phyloP scores from a whole-genome alignment of 2,113 vertebrate genomes.

The Dasyprocta punctata region DNA sequence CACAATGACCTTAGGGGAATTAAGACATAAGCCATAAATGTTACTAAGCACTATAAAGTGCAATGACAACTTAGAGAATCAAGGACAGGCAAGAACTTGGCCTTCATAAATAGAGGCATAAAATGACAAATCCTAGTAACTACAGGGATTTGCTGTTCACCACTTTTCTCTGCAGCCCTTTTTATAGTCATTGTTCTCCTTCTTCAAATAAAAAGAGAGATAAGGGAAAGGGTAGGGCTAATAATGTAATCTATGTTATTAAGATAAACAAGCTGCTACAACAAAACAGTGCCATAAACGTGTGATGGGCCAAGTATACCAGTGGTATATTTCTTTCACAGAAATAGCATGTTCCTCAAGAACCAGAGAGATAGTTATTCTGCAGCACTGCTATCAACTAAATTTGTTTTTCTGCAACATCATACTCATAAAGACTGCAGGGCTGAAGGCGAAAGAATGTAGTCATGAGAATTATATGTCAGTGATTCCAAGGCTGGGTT shows the following conservation, averaged over 20 bases:
- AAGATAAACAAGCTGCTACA: background rate
- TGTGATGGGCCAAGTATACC: background rate
- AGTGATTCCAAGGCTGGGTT: background rate
- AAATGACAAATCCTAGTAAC: background rate
- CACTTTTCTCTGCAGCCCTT: background rate
- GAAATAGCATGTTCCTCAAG: background rate
- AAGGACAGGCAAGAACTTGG: background rate
- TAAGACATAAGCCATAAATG: background rate
- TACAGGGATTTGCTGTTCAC: background rate
- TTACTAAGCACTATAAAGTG: background rate
- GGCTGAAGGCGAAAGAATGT: background rate
- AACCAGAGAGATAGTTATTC: background rate
- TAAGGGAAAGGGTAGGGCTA: background rate
- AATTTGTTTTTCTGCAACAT: background rate
- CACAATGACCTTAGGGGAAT: background rate
- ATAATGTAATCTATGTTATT: background rate
- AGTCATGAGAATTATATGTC: background rate
- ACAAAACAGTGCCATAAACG: background rate
- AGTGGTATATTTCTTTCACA: background rate
- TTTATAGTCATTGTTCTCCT: background rate
- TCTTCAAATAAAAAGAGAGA: background rate
- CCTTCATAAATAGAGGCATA: background rate
- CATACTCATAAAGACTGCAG: background rate
- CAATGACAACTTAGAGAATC: background rate
- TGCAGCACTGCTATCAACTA: background rate